Base-by-base conservation (phyloP, 2,888 invertebrate genomes). In the Carpatolechia fugitivella region DNA sequence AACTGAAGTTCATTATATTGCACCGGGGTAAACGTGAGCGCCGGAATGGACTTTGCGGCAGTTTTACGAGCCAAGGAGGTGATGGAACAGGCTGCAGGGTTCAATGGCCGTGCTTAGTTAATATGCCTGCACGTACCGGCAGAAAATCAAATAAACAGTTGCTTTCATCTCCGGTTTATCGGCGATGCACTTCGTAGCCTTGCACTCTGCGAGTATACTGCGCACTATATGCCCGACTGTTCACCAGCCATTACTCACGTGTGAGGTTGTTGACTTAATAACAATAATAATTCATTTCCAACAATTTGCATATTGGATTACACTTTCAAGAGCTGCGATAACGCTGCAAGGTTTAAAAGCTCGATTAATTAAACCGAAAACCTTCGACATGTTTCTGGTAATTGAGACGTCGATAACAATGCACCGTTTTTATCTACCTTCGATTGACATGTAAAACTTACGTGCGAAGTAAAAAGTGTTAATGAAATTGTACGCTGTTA, bases 61-160 rank as follows among this genome's bases (percentile, higher is more conserved):
- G 63, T 69, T 77, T 77, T 74, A 79, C 65, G 74, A 75, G 60
- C 64, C 56, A 63, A 62, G 70, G 68, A 70, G 70, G 74, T 69
- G 65, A 68, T 68, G 68, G 61, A 46, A 60, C 64, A 54, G 62
- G 59, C 68, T 60, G 58, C 48, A 61, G 61, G 71, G 85, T 78
- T 84, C 80, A 72, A 72, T 69, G 80, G 60, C 78, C 83, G 67
- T 59, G 73, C 73, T 80, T 79, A 75, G 80, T 81, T 81, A 80
- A 80, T 80, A 80, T 75, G 75, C 71, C 63, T 69, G 76, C 71
- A 73, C 69, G 76, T 74, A 78, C 69, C 69, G 70, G 77, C 78
- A 76, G 79, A 82, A 85, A 84, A 85, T 84, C 85, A 85, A 86
- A 87, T 87, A 87, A 87, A 87, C 85, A 86, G 73, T 73, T 76